Conservation (phyloP, 2,888 invertebrate genomes). For the Anaspis maculata region DNA sequence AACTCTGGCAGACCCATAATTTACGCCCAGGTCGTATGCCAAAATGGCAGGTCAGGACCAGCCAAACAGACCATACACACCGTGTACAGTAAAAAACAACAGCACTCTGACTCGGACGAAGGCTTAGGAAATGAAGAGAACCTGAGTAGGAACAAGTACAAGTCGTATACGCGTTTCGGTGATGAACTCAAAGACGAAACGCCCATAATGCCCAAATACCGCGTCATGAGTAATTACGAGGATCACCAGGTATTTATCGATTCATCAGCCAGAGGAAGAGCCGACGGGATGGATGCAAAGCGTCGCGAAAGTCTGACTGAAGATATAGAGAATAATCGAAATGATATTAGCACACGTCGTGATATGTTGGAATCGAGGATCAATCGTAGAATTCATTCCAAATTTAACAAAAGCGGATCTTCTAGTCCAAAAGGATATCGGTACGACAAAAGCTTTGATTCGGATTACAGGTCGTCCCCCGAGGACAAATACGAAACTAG, state of each 20-base stretch:
- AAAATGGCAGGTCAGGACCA: slow-evolving; percentile 26
- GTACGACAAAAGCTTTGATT: slow-evolving; percentile 55
- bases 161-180: slow-evolving; percentile 40
- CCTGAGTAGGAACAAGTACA: slow-evolving; percentile 26
- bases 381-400: slow-evolving; percentile 48
- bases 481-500: slow-evolving; percentile 43
- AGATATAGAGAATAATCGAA: slow-evolving; percentile 36
- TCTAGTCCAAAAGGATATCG: slow-evolving; percentile 45
- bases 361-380: slow-evolving; percentile 70
- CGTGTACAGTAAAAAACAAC: slow-evolving; percentile 43
- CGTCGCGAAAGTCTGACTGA: slow-evolving; percentile 44
- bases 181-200: slow-evolving; percentile 43
- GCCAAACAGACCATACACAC: slow-evolving; percentile 49
- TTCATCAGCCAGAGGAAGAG: slow-evolving; percentile 50
- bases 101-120: slow-evolving; percentile 69
- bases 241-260: slow-evolving; percentile 45
- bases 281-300: slow-evolving; percentile 59
- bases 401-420: slow-evolving; percentile 46
- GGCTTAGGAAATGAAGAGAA: slow-evolving; percentile 66
- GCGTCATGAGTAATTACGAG: slow-evolving; percentile 44
- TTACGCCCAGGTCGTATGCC: slow-evolving; percentile 65
- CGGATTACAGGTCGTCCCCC: slow-evolving; percentile 51
- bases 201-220: slow-evolving; percentile 55
- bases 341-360: slow-evolving; percentile 62
- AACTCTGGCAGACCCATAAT: slow-evolving; percentile 45